phyloP scores from a whole-genome alignment of 2,113 vertebrate species.

The Eulacestoma nigropectus region DNA sequence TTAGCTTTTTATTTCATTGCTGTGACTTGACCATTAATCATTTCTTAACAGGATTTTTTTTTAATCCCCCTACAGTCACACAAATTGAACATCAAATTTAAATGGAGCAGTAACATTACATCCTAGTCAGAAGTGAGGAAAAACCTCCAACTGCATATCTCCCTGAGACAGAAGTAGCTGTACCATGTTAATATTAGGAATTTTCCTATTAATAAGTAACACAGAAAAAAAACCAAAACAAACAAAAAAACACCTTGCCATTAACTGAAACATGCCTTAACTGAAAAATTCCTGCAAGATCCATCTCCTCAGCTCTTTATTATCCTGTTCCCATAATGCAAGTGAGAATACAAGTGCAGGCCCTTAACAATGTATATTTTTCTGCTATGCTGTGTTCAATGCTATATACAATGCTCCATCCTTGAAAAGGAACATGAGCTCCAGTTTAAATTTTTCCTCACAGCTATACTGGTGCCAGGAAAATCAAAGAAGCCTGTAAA shows the following conservation, averaged over 20 bases:
- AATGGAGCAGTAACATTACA: neutral
- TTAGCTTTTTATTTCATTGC: neutral
- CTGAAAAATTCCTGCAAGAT: neutral
- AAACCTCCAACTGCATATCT: neutral
- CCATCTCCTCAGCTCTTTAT: neutral
- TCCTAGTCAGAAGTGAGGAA: neutral
- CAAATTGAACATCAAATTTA: neutral
- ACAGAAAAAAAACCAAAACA: neutral
- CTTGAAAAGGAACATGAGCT: neutral
- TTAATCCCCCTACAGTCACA: neutral
- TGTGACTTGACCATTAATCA: neutral
- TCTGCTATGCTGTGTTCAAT: neutral
- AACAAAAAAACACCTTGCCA: neutral
- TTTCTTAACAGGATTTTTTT: neutral
- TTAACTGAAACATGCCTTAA: neutral
- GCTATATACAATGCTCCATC: neutral
- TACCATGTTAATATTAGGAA: neutral
- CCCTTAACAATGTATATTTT: neutral
- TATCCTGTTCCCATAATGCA: neutral
- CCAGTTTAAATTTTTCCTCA: neutral
- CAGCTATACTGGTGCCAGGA: neutral
- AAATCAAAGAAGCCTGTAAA: neutral
- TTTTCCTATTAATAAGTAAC: neutral
- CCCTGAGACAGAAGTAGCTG: neutral
- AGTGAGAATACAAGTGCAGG: neutral